Evolutionary conservation across 2,888 invertebrate species (phyloP).

Genomic region (Eupithecia pulchellata): DNA sequence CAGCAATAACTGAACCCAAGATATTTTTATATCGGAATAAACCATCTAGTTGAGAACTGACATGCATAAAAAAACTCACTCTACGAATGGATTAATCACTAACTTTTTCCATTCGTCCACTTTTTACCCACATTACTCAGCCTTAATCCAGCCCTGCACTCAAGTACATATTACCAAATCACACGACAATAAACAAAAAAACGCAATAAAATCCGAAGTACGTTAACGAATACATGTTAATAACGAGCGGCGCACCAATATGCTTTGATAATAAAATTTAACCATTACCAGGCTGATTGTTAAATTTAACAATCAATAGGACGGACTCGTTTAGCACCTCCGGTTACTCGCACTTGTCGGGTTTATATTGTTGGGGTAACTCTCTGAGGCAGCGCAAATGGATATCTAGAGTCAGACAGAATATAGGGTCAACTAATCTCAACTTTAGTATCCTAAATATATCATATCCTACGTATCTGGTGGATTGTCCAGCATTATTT

Average conservation of each 20-base stretch:
- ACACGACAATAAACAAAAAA: constrained; percentile 49
- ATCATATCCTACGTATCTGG: no score
- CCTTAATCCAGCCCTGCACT: constrained; percentile 26
- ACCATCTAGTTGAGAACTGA: no score
- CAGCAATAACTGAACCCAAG: no score
- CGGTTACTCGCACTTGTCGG: neutral
- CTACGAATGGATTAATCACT: neutral
- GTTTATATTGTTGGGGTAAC: neutral
- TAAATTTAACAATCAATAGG: constrained; percentile 62
- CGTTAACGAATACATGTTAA: constrained; percentile 49
- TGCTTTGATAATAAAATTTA: constrained; percentile 49
- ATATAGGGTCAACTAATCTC: neutral
- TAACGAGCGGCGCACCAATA: constrained; percentile 43
- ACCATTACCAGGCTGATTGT: constrained; percentile 41
- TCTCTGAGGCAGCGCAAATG: neutral
- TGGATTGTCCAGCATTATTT: no score
- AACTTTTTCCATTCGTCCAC: neutral
- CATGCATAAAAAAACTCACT: no score
- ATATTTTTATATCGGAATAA: no score
- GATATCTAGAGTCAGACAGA: neutral
- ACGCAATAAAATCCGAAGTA: constrained; percentile 54
- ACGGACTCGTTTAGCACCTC: constrained; percentile 11
- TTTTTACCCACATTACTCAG: neutral
- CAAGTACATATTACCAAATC: constrained; percentile 43
- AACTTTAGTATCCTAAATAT: neutral